These are phyloP conservation scores for Camptogramma bilineatum DNA, from an alignment of 2,888 invertebrate species.

Conservation along the genomic window DNA sequence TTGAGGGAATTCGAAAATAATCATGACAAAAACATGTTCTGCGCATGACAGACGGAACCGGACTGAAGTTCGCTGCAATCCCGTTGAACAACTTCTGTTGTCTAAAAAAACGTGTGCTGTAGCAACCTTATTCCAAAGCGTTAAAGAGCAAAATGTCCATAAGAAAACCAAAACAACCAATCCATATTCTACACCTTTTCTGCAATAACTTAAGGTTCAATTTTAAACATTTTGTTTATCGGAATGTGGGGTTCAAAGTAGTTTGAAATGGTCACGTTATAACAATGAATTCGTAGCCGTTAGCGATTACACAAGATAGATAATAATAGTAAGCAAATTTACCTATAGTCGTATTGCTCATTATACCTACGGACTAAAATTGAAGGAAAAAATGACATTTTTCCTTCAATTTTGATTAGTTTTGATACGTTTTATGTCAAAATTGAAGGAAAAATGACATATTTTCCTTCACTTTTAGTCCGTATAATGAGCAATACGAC, in stretches of 20 bases:
- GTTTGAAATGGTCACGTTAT: slow-evolving; percentile 30
- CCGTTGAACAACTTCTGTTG: neutral
- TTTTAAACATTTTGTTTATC: neutral
- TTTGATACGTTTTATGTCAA: no score
- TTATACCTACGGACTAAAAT: no score
- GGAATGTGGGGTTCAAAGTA: slow-evolving; percentile 8
- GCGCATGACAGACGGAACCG: slow-evolving; percentile 25
- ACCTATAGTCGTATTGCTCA: no score
- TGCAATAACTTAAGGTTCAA: neutral
- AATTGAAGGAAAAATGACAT: no score
- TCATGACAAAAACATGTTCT: slow-evolving; percentile 21
- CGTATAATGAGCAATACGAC: no score
- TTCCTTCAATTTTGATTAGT: no score
- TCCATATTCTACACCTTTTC: neutral
- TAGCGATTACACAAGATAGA: slow-evolving; percentile 26
- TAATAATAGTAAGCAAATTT: slow-evolving; percentile 7
- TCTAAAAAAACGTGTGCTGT: neutral
- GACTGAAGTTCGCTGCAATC: slow-evolving; percentile 26
- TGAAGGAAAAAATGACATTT: no score
- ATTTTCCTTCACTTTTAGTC: no score
- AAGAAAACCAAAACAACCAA: neutral
- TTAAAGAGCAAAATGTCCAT: neutral
- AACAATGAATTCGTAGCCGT: slow-evolving; percentile 29
- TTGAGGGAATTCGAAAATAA: slow-evolving; percentile 9
- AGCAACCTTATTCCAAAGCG: slow-evolving; percentile 2